Evolutionary conservation across 2,888 invertebrate species (phyloP).

Genomic region (Euphydryas editha): DNA sequence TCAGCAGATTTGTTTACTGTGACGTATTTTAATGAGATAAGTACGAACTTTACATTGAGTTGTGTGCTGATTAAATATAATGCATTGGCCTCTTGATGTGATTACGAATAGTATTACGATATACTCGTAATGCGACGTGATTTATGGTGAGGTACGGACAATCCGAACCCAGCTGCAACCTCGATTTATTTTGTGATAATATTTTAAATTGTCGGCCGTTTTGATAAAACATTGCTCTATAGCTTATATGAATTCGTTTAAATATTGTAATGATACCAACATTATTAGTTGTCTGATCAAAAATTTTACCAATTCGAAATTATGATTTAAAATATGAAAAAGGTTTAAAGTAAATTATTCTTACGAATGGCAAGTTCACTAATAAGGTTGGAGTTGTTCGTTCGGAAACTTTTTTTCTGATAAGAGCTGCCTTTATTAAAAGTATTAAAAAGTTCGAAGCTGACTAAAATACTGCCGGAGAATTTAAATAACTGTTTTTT

Average conservation of each 20-base stretch:
- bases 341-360: neutral
- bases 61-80: slow-evolving; percentile 39
- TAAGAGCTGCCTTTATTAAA: slow-evolving; percentile 22
- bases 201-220: slow-evolving; percentile 5
- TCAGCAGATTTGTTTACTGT: slow-evolving; percentile 76
- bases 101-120: slow-evolving; percentile 25
- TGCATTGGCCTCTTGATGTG: slow-evolving; percentile 39
- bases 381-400: slow-evolving; percentile 20
- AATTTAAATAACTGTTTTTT: neutral
- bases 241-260: neutral
- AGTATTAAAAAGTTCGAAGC: slow-evolving; percentile 12
- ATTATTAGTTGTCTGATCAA: neutral
- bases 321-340: neutral
- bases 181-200: slow-evolving; percentile 32
- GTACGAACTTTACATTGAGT: slow-evolving; percentile 33
- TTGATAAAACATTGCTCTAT: neutral
- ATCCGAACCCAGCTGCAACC: slow-evolving; percentile 29
- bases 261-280: neutral
- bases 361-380: slow-evolving; percentile 7
- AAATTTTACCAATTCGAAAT: neutral
- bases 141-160: slow-evolving; percentile 32
- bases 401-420: slow-evolving; percentile 14
- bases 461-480: too few relatives aligned
- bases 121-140: slow-evolving; percentile 33
- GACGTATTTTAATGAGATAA: slow-evolving; percentile 53